A percentile compares a stretch with the other conserved stretches of the same genome.
These are phyloP conservation scores for Herminia tarsipennalis DNA, from an alignment of 2,888 invertebrate species.

Conservation along the genomic window DNA sequence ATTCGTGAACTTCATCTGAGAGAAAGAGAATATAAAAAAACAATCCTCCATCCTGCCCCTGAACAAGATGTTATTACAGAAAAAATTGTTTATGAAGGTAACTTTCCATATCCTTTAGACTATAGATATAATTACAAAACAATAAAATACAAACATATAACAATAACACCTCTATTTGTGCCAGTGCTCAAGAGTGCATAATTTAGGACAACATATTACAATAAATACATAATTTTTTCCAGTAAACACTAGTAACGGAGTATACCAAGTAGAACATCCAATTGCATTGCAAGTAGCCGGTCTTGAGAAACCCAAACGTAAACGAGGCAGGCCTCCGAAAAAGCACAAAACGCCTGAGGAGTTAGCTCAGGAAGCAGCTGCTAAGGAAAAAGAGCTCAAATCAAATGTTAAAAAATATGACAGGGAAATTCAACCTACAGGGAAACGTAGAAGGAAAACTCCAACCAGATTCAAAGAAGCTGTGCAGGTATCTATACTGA, in stretches of 20 bases:
- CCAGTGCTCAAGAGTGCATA: too few relatives aligned
- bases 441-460: conserved; percentile 87
- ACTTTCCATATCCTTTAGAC: too few relatives aligned
- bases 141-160: too few relatives aligned
- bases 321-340: conserved; percentile 90
- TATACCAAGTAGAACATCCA: conserved; percentile 88
- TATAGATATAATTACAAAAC: too few relatives aligned
- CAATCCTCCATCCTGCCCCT: conserved; percentile 40
- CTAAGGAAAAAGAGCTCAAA: conserved; percentile 48
- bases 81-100: conserved; percentile 73
- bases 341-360: conserved; percentile 71
- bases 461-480: conserved; percentile 87
- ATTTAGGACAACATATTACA: not conserved
- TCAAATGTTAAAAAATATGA: conserved; percentile 37
- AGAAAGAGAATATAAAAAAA: conserved; percentile 73
- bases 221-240: conserved; percentile 24
- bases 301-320: conserved; percentile 87
- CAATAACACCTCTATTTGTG: too few relatives aligned
- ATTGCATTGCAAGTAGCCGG: conserved; percentile 88
- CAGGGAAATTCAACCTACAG: conserved; percentile 78
- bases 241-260: conserved; percentile 87
- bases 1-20: conserved; percentile 68
- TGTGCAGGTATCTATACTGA: conserved; percentile 78
- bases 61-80: conserved; percentile 63
- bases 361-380: conserved; percentile 55